Percentiles rank a stretch among this genome's conserved stretches.
These are phyloP conservation scores for Agrochola lota DNA, from an alignment of 2,888 invertebrate species.

Conservation along the genomic window DNA sequence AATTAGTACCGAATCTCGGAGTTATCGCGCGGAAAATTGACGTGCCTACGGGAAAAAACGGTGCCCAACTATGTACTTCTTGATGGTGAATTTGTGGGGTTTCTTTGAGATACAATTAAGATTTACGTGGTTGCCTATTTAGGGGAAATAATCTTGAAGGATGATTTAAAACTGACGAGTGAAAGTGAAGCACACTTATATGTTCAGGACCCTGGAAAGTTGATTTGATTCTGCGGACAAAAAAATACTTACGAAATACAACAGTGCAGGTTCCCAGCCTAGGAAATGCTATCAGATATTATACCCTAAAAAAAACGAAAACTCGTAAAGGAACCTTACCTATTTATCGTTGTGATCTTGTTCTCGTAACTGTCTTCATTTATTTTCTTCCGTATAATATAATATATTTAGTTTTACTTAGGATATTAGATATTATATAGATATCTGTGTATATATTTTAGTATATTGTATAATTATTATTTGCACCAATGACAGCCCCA, in stretches of 20 bases:
- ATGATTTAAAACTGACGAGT: not conserved
- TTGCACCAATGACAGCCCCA: too few relatives aligned
- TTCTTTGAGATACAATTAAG: slow-evolving; percentile 16
- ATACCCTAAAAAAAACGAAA: not conserved
- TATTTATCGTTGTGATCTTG: too few relatives aligned
- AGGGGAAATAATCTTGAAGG: not conserved
- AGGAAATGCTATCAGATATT: not conserved
- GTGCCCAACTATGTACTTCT: slow-evolving; percentile 28
- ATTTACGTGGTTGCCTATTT: slow-evolving; percentile 24
- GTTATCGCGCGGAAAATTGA: slow-evolving; percentile 81
- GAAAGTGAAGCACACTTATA: not conserved
- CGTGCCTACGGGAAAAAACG: slow-evolving; percentile 67
- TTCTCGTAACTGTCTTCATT: too few relatives aligned
- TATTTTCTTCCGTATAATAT: too few relatives aligned
- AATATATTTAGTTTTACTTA: too few relatives aligned
- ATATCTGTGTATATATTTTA: too few relatives aligned
- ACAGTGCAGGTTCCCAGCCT: not conserved
- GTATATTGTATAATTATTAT: too few relatives aligned
- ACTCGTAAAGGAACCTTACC: too few relatives aligned
- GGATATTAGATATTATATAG: too few relatives aligned
- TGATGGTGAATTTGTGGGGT: slow-evolving; percentile 38
- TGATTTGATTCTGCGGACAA: too few relatives aligned
- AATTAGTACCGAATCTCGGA: slow-evolving; percentile 78
- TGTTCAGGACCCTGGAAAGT: not conserved
- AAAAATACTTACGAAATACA: not conserved